Evolutionary conservation across 2,797 vertebrate species (phyloP), one percentile per base, ranked within the genome.

Genomic region (Acanthopagrus latus): DNA sequence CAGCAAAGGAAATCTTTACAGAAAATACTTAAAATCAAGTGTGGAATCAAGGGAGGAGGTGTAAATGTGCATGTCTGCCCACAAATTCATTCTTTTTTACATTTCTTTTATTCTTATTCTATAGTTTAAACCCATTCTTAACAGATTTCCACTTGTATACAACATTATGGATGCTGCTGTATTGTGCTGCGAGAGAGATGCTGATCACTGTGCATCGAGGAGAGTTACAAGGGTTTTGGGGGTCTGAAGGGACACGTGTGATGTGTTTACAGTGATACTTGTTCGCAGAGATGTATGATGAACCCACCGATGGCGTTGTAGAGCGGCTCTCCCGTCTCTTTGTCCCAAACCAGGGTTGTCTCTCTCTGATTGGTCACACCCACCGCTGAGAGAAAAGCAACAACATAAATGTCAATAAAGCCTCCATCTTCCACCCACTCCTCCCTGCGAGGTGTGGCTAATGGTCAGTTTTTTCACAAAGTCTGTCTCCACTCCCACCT

Each of bases 321-420:
- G 78, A 99, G 96, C 2, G 97, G 97, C 78, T 97, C 94, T 88
- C 97, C 97, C 0, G 97, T 98, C 58, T 93, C 92, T 88, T 95
- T 98, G 94, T 99, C 97, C 97, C 97, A 99, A 25, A 99, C 95
- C 70, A 99, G 86, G 0, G 97, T 98, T 3, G 97, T 99, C 93
- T 99, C 97, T 88, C 97, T 97, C 92, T 99, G 97, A 91, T 98
- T 99, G 94, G 96, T 96, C 81, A 99, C 96, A 76, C 97, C 97
- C 87, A 99, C 91, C 54, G 97, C 97, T 99, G 73, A 63, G 76
- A 55, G 79, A 63, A 75, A 47, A 67, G 29, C 44, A 54, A 48
- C 14, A 75, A 71, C 60, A 47, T 1, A 7, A 27, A 69, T 18
- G 11, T 71, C 13, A 72, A 38, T 29, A 13, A 55, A 76, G 21